phyloP scores from a whole-genome alignment of 2,888 invertebrate genomes.

The Drosophila sordidapex region DNA sequence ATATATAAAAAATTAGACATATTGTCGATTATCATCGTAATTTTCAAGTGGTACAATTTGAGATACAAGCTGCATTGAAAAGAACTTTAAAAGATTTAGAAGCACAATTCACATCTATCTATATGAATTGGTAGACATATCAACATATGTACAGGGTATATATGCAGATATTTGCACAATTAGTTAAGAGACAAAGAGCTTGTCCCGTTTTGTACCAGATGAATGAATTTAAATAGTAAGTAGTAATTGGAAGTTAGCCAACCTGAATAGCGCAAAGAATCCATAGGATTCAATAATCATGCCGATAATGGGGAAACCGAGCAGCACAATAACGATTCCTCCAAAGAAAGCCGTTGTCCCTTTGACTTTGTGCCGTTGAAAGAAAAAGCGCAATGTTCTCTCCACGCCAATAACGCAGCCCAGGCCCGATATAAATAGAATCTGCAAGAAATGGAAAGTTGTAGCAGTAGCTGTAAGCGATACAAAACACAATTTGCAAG shows the following conservation, averaged over 20 bases:
- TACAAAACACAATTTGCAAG: background rate
- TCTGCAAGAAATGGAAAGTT: conserved; percentile 87
- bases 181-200: background rate
- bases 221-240: background rate
- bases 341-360: conserved; percentile 96
- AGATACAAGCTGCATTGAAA: background rate
- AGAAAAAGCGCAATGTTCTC: conserved; percentile 98
- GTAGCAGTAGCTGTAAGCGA: conserved; percentile 3
- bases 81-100: background rate
- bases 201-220: background rate
- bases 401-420: conserved; percentile 98
- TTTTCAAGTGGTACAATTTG: background rate
- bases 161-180: background rate
- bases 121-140: too few species aligned
- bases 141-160: background rate
- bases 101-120: background rate
- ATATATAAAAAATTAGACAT: background rate
- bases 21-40: background rate
- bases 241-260: conserved; percentile 45
- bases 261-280: conserved; percentile 94
- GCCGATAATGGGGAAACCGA: conserved; percentile 98
- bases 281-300: conserved; percentile 99
- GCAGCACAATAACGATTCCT: conserved; percentile 95
- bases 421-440: conserved; percentile 97
- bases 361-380: conserved; percentile 97